These are phyloP conservation scores for Sinocyclocheilus rhinocerous DNA, from an alignment of 2,113 vertebrate species.

Conservation along the genomic window DNA sequence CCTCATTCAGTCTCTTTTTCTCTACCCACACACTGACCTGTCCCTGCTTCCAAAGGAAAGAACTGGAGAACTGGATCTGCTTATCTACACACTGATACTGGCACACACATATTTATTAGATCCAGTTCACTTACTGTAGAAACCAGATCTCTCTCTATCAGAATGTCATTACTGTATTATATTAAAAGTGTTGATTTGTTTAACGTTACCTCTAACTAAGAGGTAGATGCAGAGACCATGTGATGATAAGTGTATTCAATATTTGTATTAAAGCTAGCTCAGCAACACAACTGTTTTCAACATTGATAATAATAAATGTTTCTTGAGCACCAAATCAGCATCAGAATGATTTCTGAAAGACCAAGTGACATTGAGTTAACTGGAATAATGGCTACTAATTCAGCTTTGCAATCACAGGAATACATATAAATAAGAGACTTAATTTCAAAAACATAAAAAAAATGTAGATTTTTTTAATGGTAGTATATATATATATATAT, in stretches of 20 bases:
- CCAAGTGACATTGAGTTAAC: no score
- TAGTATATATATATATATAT: no score
- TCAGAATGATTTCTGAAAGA: no score
- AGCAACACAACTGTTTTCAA: not conserved
- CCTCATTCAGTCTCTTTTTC: slow-evolving; percentile 11
- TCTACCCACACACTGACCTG: slow-evolving; percentile 52
- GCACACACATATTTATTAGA: not conserved
- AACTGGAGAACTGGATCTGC: slow-evolving; percentile 26
- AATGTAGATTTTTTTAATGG: no score
- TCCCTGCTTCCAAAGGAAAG: slow-evolving; percentile 16
- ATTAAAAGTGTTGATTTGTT: not conserved
- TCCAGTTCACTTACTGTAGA: not conserved
- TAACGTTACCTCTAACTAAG: not conserved
- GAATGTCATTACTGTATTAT: not conserved
- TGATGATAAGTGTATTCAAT: not conserved
- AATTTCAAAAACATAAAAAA: no score
- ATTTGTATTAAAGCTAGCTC: not conserved
- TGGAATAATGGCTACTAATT: no score
- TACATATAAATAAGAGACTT: no score
- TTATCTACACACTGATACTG: not conserved
- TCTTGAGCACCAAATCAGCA: no score
- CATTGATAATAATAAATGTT: no score
- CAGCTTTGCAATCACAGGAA: no score
- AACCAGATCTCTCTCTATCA: not conserved
- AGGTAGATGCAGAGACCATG: not conserved